Percentiles rank a stretch among this genome's conserved stretches.
These are phyloP conservation scores for Darevskia nairensis DNA, from an alignment of 2,797 vertebrate species.

Conservation along the genomic window DNA sequence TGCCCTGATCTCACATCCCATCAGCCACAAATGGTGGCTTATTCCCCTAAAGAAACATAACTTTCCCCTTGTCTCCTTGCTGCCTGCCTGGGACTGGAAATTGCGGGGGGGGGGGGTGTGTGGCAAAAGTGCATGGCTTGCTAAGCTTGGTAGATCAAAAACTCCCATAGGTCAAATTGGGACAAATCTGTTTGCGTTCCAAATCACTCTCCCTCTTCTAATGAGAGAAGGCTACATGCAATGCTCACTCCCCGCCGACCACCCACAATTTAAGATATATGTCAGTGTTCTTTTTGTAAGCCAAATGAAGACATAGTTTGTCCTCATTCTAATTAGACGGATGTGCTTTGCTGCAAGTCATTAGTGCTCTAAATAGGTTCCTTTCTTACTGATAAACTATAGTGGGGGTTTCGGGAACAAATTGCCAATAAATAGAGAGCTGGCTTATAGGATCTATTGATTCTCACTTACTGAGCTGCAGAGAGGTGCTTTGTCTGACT, in stretches of 20 bases:
- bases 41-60: too few species aligned
- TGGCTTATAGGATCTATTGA: conserved; percentile 67
- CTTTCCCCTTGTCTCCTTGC: not conserved
- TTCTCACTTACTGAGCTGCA: conserved; percentile 45
- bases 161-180: not conserved
- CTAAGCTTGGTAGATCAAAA: not conserved
- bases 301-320: conserved; percentile 65
- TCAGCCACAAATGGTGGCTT: not conserved
- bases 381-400: conserved; percentile 63
- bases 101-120: too few species aligned
- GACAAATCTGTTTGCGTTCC: not conserved
- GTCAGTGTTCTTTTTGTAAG: conserved; percentile 50
- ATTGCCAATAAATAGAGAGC: conserved; percentile 70
- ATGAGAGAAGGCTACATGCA: conserved; percentile 51
- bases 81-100: not conserved
- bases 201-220: conserved; percentile 29
- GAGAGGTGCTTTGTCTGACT: conserved; percentile 61
- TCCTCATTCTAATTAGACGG: conserved; percentile 70
- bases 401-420: conserved; percentile 50
- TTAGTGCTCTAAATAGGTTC: conserved; percentile 70
- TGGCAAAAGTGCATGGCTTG: not conserved
- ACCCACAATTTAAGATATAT: conserved; percentile 35
- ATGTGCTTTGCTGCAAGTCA: conserved; percentile 69
- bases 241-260: not conserved
- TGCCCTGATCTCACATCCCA: not conserved